Evolutionary conservation across 1,140 invertebrate genomes (phyloP).

Genomic region (Drosophila pseudoobscura): DNA sequence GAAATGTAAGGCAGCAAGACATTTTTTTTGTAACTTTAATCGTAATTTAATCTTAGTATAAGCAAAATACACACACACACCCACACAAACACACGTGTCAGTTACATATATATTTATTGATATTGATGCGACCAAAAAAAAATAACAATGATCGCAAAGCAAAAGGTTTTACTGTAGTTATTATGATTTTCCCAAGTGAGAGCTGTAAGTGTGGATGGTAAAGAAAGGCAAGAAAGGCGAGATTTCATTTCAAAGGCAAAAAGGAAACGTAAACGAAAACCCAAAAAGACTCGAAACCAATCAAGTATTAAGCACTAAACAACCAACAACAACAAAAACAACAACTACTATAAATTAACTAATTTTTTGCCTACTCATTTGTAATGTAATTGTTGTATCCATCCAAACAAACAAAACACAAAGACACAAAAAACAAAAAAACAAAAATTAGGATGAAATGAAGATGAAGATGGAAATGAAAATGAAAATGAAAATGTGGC

Average conservation of each 20-base stretch:
- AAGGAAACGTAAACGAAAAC: conserved; percentile 44
- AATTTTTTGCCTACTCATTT: conserved; percentile 69
- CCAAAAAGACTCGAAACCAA: conserved; percentile 83
- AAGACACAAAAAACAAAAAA: conserved; percentile 25
- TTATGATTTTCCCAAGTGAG: conserved; percentile 40
- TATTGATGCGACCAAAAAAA: conserved; percentile 46
- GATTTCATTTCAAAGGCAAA: conserved; percentile 65
- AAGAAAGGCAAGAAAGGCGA: conserved; percentile 17
- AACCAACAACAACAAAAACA: conserved; percentile 56
- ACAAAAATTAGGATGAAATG: conserved; percentile 31
- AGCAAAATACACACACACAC: conserved; percentile 44
- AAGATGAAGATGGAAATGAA: conserved; percentile 12
- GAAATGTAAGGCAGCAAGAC: conserved; percentile 64
- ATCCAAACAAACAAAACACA: conserved; percentile 59
- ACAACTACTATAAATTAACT: conserved; percentile 24
- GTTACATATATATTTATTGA: conserved; percentile 63
- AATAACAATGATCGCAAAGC: conserved; percentile 48
- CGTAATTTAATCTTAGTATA: conserved; percentile 75
- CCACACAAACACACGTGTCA: conserved; percentile 32
- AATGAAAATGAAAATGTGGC: conserved; percentile 57
- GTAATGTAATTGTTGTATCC: conserved; percentile 67
- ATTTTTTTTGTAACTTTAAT: conserved; percentile 69
- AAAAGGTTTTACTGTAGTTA: conserved; percentile 57
- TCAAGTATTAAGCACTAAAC: conserved; percentile 82
- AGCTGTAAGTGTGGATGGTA: conserved; percentile 39